Base-by-base conservation (phyloP, 2,113 vertebrate species). In the Chamaetylas fuelleborni region DNA sequence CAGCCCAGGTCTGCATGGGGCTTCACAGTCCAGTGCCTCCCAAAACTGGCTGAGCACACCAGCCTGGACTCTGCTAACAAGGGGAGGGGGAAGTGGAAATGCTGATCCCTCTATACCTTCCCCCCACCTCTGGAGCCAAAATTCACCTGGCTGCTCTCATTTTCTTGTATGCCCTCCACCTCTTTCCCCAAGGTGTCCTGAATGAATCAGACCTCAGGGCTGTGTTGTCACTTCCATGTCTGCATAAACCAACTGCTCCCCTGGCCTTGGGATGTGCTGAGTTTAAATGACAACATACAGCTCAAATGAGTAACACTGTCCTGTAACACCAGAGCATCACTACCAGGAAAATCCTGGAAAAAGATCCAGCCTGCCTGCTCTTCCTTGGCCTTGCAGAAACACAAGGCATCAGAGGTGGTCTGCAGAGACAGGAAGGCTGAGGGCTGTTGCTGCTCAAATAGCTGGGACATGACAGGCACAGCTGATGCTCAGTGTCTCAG, bases 401-500 rank as follows among this genome's bases (percentile, higher is more conserved):
- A 71, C 6, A 36, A 60, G 40, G 51, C 1, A 1, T 31, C 26
- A 47, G 82, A 86, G 29, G 48, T 45, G 65, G 53, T 74, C 69
- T 85, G 66, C 79, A 88, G 53, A 45, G 48, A 56, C 78, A 88
- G 62, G 57, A 87, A 48, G 58, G 20, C 61, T 62, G 53, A 77
- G 38, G 50, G 71, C 22, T 81, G 62, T 3, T 83, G 51, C 77
- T 78, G 54, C 72, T 74, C 0, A 1, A 82, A 42, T 23, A 71
- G 54, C 73, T 88, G 86, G 58, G 67, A 80, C 23, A 79, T 36
- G 56, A 65, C 34, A 79, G 74, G 36, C 38, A 43, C 56, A 50
- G 76, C 50, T 95, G 87, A 84, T 86, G 76, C 64, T 88, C 69
- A 48, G 60, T 71, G 65, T 40, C 71, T 86, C 78, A 86, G 54